Evolutionary conservation across 2,113 vertebrate genomes (phyloP), one percentile per base, ranked within the genome.

Genomic region (Corythoichthys haematopterus): DNA sequence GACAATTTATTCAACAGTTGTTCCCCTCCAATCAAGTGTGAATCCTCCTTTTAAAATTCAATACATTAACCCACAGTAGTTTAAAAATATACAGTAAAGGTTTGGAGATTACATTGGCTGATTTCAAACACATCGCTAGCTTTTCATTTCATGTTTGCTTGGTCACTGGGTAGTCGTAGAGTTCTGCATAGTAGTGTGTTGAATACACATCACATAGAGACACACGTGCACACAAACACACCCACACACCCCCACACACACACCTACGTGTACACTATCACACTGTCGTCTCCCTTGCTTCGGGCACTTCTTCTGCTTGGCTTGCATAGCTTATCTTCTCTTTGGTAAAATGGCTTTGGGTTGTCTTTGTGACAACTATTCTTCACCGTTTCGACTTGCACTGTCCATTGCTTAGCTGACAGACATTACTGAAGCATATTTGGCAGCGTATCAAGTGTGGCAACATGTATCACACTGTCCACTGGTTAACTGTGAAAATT

Each of bases 241-340:
- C 20, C 50, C 35, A 77, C 66, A 69, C 55, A 66, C 66, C 20
- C 20, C 20, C 20, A 11, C 50, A 76, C 35, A 77, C 66, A 69
- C 55, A 66, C 66, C 20, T 55, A 74, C 6, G 48, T 20, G 69
- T 20, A 62, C 38, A 58, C 62, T 61, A 59, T 69, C 64, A 72
- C 50, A 47, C 50, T 48, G 37, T 64, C n/a, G 43, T 66, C 68
- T 82, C 45, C 14, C 64, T 80, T 20, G 84, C 88, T 89, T 15
- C 69, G 70, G 88, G 88, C 85, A 15, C 46, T 89, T 89, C 78
- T 90, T 88, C 84, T 88, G 87, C 87, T 85, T 84, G 85, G 82
- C 71, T 89, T 82, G 81, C 85, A 74, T 78, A 85, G 79, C 77
- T 87, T 86, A 78, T 88, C 78, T 72, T 84, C 69, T 84, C 43